Evolutionary conservation across 2,797 vertebrate genomes (phyloP), one percentile per base, ranked within the genome.

Genomic region (Sparidentex hasta): DNA sequence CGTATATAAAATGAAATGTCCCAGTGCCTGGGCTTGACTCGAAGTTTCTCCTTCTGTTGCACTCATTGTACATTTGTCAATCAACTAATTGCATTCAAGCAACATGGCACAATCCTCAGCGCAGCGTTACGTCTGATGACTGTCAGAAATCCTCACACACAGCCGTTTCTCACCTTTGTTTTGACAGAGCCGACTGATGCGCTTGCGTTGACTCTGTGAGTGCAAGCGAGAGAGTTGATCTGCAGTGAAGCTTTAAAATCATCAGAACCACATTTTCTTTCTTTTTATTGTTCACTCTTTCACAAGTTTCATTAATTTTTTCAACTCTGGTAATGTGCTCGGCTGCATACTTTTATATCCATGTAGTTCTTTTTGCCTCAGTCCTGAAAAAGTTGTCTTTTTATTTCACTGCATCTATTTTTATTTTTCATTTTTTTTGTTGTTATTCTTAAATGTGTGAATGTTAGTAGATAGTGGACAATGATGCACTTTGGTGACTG

Each of bases 401-500:
- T 85, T 81, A 79, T 73, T 78, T 81, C 48, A 76, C 64, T 76
- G 67, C 64, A 82, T 82, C 21, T 76, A 27, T 81, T 81, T 74
- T 65, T 43, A 21, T 44, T 64, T 71, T 44, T 44, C 29, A 48
- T 44, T 65, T 76, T 29, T 9, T 5, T 38, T 38, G 33, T 38
- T 38, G 33, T 46, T 46, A 16, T 46, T 62, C 76, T 54, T 16
- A 21, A 75, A 50, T 47, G 81, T 78, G 67, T 88, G 78, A 89
- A 90, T 87, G 85, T 89, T 81, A 50, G 62, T 83, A 59, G 33
- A 67, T 81, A 62, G 81, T 80, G 56, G 79, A 81, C 74, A 82
- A 86, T 72, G 50, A 84, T 92, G 85, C 89, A 92, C 86, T 90
- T 89, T 85, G 84, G 85, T 87, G 71, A 88, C 64, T 80, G 83